Evolutionary conservation across 2,113 vertebrate genomes (phyloP).

Genomic region (Cavia porcellus): DNA sequence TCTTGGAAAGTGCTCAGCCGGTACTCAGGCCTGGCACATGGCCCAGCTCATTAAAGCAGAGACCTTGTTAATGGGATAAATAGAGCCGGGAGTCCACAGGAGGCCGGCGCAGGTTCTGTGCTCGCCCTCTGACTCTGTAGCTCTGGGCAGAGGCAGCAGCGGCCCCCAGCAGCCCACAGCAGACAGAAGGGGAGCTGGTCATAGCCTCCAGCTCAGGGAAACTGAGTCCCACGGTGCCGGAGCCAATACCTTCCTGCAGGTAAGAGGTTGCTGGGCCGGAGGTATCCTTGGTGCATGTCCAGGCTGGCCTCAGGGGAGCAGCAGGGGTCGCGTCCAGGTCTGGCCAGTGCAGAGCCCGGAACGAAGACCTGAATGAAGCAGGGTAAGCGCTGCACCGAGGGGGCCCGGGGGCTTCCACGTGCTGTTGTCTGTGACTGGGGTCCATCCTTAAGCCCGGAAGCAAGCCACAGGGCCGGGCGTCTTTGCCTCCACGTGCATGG

Average conservation of each 20-base stretch:
- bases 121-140: neutral
- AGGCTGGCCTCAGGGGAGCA: fast-evolving
- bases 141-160: neutral
- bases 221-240: fast-evolving
- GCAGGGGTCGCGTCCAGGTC: fast-evolving
- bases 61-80: neutral
- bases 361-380: too few relatives aligned
- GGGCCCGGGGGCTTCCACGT: fast-evolving
- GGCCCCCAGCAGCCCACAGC: neutral
- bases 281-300: fast-evolving
- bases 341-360: neutral
- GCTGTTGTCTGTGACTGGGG: neutral
- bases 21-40: too few relatives aligned
- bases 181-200: too few relatives aligned
- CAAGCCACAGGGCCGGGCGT: neutral
- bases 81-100: neutral
- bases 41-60: neutral
- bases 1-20: neutral
- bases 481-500: neutral
- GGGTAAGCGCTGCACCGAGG: fast-evolving
- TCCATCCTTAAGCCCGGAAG: neutral
- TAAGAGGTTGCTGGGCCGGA: neutral
- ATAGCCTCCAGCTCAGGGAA: neutral
- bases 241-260: neutral
- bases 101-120: neutral